phyloP scores from a whole-genome alignment of 2,113 vertebrate species.

The Oxyruncus cristatus region DNA sequence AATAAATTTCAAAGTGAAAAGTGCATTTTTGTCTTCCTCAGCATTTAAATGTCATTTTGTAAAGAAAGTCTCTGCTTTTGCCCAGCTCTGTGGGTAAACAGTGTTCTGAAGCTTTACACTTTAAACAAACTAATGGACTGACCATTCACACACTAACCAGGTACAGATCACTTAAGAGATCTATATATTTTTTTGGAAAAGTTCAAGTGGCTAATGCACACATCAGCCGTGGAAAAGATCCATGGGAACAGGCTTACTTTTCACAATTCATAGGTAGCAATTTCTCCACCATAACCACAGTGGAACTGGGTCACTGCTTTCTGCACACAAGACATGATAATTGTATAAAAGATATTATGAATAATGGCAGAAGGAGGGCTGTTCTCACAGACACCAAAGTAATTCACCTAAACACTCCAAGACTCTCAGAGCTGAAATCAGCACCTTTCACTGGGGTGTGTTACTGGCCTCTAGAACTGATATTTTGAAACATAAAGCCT shows the following conservation, averaged over 20 bases:
- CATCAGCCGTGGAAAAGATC: background rate
- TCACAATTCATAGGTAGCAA: background rate
- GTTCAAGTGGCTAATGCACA: background rate
- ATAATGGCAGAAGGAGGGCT: background rate
- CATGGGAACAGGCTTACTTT: background rate
- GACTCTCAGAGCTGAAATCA: background rate
- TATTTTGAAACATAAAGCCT: background rate
- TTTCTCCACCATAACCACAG: background rate
- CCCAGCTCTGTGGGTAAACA: background rate
- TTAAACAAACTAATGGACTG: background rate
- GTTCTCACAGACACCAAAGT: background rate
- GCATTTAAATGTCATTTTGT: background rate
- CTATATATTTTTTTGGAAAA: background rate
- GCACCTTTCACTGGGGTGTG: background rate
- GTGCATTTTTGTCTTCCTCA: background rate
- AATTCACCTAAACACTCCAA: background rate
- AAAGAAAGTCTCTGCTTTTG: background rate
- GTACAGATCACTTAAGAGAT: background rate
- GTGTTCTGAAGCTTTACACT: background rate
- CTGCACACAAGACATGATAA: fast-evolving
- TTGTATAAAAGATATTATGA: background rate
- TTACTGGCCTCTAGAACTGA: background rate
- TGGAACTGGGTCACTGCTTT: background rate
- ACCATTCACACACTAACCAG: background rate
- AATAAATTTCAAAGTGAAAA: background rate